Evolutionary conservation across 2,113 vertebrate species (phyloP), one percentile per base, ranked within the genome.

Genomic region (Monopterus albus): DNA sequence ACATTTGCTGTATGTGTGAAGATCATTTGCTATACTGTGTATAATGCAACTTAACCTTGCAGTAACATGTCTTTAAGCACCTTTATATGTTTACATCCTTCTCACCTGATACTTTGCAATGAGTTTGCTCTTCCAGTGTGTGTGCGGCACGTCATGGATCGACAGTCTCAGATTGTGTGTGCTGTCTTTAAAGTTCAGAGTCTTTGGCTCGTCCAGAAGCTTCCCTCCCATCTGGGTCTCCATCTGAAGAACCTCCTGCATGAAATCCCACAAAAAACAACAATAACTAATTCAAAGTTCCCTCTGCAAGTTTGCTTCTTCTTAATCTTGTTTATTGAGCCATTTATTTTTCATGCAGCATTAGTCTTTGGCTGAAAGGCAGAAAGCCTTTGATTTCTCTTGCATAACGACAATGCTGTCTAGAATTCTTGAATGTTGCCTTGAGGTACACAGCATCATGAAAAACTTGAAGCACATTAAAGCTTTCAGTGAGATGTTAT

Each of bases 51-150:
- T 14, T 14, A n/a, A n/a, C n/a, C n/a, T n/a, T n/a, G n/a, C n/a
- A n/a, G n/a, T n/a, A n/a, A n/a, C n/a, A n/a, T n/a, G n/a, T n/a
- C n/a, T n/a, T n/a, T n/a, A n/a, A n/a, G n/a, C n/a, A n/a, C n/a
- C n/a, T n/a, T n/a, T 28, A 20, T 40, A 10, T 9, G 23, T 1
- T 17, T 12, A 33, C 2, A 31, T 45, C 38, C n/a, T 1, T 35
- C 53, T 91, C 78, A 98, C 96, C 96, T 98, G 97, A 77, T 97
- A 98, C 76, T 97, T 97, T 50, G 96, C 96, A 66, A 97, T 90
- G 63, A 98, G 82, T 86, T 98, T 98, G 92, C 96, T 98, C 87
- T 96, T 97, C 97, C 97, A 98, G 61, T 96, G 93, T 45, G 95
- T 94, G 83, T 97, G 96, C 39, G 95, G 87, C 29, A 98, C 89